These are phyloP conservation scores for Auanema sp. DNA, from an alignment of 2,888 invertebrate genomes.

Conservation along the genomic window DNA sequence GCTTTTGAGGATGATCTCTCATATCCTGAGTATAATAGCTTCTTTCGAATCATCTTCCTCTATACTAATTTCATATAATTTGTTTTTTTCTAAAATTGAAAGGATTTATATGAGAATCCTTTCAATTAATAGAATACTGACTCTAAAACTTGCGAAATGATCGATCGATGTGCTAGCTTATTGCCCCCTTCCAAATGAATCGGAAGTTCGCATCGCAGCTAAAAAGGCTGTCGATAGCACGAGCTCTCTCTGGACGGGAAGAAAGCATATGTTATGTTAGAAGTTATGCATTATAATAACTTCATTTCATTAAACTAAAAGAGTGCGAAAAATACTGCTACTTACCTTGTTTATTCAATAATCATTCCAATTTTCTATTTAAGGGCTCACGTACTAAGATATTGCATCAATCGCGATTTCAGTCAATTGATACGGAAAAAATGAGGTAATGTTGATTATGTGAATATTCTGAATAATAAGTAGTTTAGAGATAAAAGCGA, in stretches of 20 bases:
- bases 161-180: no score
- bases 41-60: background rate
- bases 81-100: background rate
- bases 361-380: background rate
- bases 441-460: conserved; percentile 12
- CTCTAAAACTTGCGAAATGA: background rate
- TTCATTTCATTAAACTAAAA: background rate
- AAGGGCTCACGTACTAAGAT: conserved; percentile 20
- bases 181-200: no score
- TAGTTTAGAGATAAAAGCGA: background rate
- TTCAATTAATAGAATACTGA: conserved; percentile 3
- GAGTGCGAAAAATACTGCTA: background rate
- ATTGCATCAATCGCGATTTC: conserved; percentile 22
- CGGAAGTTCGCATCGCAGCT: no score
- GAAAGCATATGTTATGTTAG: no score
- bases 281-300: background rate
- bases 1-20: background rate
- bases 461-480: background rate
- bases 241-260: no score
- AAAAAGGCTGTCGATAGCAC: no score
- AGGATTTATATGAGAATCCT: background rate
- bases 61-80: background rate
- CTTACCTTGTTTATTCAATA: background rate
- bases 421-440: conserved; percentile 9
- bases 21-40: background rate